phyloP scores from a whole-genome alignment of 2,113 vertebrate genomes.

The Struthio camelus region DNA sequence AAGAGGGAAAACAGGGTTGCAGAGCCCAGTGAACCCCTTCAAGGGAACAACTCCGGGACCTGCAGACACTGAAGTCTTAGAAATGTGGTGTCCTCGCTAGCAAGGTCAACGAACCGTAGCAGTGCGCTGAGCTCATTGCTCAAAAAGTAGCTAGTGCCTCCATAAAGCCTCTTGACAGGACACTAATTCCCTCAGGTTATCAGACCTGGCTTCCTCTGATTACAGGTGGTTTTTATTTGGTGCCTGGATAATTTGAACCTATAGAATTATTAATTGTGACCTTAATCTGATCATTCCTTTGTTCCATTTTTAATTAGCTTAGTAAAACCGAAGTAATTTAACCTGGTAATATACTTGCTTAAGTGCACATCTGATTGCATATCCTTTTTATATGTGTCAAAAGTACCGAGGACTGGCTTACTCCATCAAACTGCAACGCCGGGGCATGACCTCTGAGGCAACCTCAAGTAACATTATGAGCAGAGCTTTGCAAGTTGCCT shows the following conservation, averaged over 20 bases:
- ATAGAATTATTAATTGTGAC: constrained; percentile 63
- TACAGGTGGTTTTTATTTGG: constrained; percentile 29
- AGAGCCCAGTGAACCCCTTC: background rate
- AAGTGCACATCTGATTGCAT: constrained; percentile 40
- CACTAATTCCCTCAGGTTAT: background rate
- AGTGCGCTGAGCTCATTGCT: background rate
- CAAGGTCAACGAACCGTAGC: fast-evolving
- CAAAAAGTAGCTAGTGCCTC: background rate
- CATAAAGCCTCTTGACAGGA: background rate
- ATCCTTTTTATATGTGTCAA: constrained; percentile 44
- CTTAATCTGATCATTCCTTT: constrained; percentile 64
- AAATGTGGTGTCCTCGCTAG: background rate
- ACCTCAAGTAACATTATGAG: background rate
- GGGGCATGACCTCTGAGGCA: constrained; percentile 28
- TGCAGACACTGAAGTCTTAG: background rate
- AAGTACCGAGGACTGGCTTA: background rate
- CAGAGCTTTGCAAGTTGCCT: background rate
- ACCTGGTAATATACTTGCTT: constrained; percentile 37
- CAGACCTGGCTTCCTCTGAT: background rate
- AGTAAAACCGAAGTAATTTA: constrained; percentile 51
- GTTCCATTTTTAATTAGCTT: constrained; percentile 68
- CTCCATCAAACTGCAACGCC: constrained; percentile 12
- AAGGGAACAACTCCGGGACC: background rate
- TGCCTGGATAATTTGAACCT: constrained; percentile 47
- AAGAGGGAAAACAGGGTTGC: background rate